Evolutionary conservation across 2,113 vertebrate species (phyloP).

Genomic region (Centropus unirufus): DNA sequence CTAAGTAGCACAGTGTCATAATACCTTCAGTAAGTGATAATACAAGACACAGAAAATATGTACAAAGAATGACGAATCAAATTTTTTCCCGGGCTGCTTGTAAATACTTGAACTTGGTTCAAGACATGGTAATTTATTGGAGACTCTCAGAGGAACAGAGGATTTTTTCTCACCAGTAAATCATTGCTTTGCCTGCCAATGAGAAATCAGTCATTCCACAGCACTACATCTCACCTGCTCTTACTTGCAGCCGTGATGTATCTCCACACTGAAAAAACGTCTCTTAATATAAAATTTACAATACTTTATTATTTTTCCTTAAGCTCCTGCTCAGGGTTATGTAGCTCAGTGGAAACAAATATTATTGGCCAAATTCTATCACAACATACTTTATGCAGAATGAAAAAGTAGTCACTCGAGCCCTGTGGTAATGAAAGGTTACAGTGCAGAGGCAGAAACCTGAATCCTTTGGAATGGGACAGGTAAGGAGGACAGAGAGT

Average conservation of each 20-base stretch:
- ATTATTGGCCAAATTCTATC: background rate
- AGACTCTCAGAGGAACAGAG: background rate
- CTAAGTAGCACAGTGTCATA: background rate
- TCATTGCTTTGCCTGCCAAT: background rate
- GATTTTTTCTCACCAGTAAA: constrained; percentile 38
- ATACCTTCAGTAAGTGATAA: background rate
- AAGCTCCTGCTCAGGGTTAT: background rate
- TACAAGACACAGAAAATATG: background rate
- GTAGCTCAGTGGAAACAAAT: background rate
- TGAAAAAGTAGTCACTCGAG: background rate
- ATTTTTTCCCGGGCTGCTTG: background rate
- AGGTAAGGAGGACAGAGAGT: background rate
- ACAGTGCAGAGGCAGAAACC: background rate
- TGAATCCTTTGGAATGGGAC: background rate
- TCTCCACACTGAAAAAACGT: background rate
- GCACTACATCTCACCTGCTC: background rate
- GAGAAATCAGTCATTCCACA: background rate
- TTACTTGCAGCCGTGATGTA: background rate
- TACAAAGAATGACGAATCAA: background rate
- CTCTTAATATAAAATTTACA: background rate
- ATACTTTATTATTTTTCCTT: background rate
- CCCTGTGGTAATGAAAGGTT: background rate
- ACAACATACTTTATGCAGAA: background rate
- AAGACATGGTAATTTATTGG: constrained; percentile 11
- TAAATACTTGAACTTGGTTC: constrained; percentile 36